Evolutionary conservation across 2,797 vertebrate genomes (phyloP).

Genomic region (Enteromius treurensis): DNA sequence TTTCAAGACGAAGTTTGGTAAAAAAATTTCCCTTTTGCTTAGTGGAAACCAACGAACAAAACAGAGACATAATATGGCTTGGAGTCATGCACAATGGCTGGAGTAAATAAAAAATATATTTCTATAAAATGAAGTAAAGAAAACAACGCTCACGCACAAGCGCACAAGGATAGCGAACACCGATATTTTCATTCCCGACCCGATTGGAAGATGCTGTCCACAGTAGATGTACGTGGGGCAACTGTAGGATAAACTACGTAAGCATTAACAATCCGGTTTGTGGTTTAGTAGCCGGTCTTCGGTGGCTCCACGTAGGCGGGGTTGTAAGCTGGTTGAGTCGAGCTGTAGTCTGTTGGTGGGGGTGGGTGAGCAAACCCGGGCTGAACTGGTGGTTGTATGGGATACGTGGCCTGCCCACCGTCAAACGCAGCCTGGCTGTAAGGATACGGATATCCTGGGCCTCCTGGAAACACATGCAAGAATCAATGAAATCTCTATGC

Average conservation of each 20-base stretch:
- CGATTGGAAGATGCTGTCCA: neutral
- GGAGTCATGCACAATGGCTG: neutral
- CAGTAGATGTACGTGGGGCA: conserved; percentile 26
- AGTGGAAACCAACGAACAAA: neutral
- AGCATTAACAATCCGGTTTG: conserved; percentile 50
- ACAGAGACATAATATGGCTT: conserved; percentile 23
- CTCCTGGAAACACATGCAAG: conserved; percentile 52
- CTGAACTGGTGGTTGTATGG: conserved; percentile 54
- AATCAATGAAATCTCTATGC: neutral
- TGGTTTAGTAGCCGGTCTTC: conserved; percentile 73
- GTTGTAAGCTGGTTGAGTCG: conserved; percentile 88
- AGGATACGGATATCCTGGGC: conserved; percentile 66
- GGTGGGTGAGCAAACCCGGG: conserved; percentile 39
- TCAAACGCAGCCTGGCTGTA: conserved; percentile 78
- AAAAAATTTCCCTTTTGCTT: conserved; percentile 38
- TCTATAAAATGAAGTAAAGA: conserved; percentile 13
- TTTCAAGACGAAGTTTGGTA: neutral
- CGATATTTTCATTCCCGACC: neutral
- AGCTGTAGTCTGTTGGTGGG: conserved; percentile 60
- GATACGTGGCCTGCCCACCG: conserved; percentile 65
- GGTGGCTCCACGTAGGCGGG: conserved; percentile 83
- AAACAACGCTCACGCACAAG: conserved; percentile 4
- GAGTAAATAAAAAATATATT: conserved; percentile 11
- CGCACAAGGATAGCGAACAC: neutral
- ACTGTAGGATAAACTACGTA: conserved; percentile 56